Conservation (phyloP, 2,113 vertebrate genomes). For the Haemorhous mexicanus region DNA sequence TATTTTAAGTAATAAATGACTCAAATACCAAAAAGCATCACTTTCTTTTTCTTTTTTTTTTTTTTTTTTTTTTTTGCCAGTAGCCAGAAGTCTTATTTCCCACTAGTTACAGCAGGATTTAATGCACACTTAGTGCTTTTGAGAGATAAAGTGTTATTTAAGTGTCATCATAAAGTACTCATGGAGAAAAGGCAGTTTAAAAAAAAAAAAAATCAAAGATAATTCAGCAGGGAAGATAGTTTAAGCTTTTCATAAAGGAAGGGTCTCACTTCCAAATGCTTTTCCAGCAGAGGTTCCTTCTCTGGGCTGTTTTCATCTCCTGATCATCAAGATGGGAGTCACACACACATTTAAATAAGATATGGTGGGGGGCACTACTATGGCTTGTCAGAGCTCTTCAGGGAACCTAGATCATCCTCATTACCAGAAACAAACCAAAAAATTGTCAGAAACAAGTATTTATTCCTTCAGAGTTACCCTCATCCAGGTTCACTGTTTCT, state of each 20-base stretch:
- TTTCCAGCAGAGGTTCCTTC: not conserved
- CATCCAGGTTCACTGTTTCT: not conserved
- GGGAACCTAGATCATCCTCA: not conserved
- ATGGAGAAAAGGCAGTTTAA: not conserved
- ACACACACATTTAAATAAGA: not conserved
- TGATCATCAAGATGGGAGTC: not conserved
- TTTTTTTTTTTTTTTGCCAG: not conserved
- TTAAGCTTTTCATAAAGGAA: not conserved
- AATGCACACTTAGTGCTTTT: not conserved
- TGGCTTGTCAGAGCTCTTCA: not conserved
- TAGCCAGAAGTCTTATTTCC: not conserved
- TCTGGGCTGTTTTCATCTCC: not conserved
- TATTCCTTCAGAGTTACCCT: not conserved
- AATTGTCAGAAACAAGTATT: not conserved
- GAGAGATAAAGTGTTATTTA: not conserved
- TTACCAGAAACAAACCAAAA: not conserved
- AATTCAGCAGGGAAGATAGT: not conserved
- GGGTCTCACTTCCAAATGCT: not conserved
- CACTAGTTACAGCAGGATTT: not conserved
- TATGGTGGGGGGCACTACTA: accelerated
- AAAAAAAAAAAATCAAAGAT: not conserved
- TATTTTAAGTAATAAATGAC: not conserved
- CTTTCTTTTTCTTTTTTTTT: not conserved
- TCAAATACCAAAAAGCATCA: not conserved
- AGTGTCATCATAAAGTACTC: not conserved